A percentile compares a stretch with the other conserved stretches of the same genome.
phyloP scores from a whole-genome alignment of 2,113 vertebrate species.

The Misgurnus mizolepis region DNA sequence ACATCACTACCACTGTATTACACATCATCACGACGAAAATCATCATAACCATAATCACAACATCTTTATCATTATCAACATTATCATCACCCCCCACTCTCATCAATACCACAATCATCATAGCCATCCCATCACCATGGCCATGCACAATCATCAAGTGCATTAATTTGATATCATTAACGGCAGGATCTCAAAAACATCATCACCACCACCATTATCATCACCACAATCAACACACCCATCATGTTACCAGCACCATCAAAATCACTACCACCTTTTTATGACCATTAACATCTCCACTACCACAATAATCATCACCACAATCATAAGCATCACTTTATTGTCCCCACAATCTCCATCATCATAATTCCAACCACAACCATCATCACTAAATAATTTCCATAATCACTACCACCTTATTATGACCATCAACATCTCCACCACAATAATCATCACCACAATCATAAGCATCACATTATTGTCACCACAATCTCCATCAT shows the following conservation, averaged over 20 bases:
- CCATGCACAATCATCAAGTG: too few relatives aligned
- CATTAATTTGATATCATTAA: too few relatives aligned
- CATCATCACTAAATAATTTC: neutral
- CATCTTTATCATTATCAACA: neutral
- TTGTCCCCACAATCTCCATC: neutral
- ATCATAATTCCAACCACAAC: neutral
- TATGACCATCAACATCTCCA: neutral
- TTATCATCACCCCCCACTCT: neutral
- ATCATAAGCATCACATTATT: neutral
- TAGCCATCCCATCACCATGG: neutral
- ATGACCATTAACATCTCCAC: neutral
- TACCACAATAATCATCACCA: neutral
- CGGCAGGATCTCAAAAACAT: too few relatives aligned
- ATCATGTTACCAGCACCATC: neutral
- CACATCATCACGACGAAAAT: neutral
- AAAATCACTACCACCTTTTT: neutral
- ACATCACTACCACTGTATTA: too few relatives aligned
- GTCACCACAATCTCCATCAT: neutral
- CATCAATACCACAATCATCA: neutral
- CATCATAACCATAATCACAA: slow-evolving; percentile 1
- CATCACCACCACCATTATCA: neutral
- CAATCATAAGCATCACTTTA: neutral
- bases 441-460: too few relatives aligned
- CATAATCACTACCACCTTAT: neutral
- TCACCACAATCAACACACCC: neutral